Evolutionary conservation across 2,113 vertebrate genomes (phyloP), one percentile per base, ranked within the genome.

Genomic region (Columba janthina): DNA sequence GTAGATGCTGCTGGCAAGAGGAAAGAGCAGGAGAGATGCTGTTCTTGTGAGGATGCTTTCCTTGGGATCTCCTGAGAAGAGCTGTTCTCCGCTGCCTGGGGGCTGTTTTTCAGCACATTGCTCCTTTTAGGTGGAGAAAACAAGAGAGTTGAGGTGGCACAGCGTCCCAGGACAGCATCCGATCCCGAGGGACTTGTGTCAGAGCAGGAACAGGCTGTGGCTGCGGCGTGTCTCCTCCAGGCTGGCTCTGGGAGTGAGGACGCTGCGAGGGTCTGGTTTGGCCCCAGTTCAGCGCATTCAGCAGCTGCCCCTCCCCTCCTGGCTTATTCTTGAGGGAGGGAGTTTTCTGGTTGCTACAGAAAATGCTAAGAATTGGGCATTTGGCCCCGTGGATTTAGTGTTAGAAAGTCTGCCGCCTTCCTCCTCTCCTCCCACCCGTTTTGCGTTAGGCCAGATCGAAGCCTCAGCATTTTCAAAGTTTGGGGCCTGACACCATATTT

Each of bases 401-500:
- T 61, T 65, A 57, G 56, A 67, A 58, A 66, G 34, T 53, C 61
- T 76, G 78, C 57, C 10, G 29, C 50, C 77, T 70, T 92, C 76
- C 46, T 90, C 48, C 21, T 89, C 83, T 64, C 56, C 31, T 85
- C 53, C 72, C 64, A 73, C 79, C 58, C 3, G 4, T 44, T 91
- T 93, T 72, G 69, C 0, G 4, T 71, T 80, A 67, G 29, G 89
- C 36, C 56, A 84, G 92, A 76, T 85, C 21, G 54, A 88, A 92
- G 64, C 75, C 88, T 88, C 26, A 3, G 54, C 14, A 24, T 87
- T 94, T 50, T 74, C 85, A 89, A 74, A 81, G 74, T 88, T 53
- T 69, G 95, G 93, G 95, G 86, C 93, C 74, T 40, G 69, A 62
- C 57, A 93, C 81, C 86, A 79, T 96, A 90, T 96, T 97, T 88